phyloP scores from a whole-genome alignment of 2,888 invertebrate genomes.

The Barypeithes pellucidus region DNA sequence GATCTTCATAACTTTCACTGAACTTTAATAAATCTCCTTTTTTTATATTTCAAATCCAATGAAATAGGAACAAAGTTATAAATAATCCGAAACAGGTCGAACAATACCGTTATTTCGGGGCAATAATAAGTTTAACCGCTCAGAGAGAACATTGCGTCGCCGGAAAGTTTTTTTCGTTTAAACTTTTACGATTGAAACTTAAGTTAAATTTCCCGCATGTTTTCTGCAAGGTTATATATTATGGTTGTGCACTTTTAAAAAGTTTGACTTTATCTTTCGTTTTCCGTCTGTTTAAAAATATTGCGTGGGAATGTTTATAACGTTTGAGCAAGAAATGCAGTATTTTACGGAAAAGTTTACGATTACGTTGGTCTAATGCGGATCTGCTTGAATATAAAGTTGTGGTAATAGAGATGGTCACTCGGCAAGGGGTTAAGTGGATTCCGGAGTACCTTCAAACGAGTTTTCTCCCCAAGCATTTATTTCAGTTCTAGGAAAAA shows the following conservation, averaged over 20 bases:
- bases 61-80: too few species aligned
- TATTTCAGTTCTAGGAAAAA: too few species aligned
- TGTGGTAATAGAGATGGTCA: too few species aligned
- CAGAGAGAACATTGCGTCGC: neutral
- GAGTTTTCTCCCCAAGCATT: too few species aligned
- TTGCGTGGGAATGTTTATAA: neutral
- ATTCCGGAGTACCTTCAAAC: too few species aligned
- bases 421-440: too few species aligned
- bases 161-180: slow-evolving; percentile 1
- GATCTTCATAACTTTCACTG: too few species aligned
- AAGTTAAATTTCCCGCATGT: slow-evolving; percentile 5
- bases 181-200: slow-evolving; percentile 1
- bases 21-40: too few species aligned
- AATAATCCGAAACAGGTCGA: neutral
- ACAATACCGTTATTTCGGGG: neutral
- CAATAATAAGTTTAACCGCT: neutral
- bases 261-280: neutral
- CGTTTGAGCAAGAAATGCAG: neutral
- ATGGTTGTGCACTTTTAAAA: neutral
- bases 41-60: too few species aligned
- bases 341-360: neutral
- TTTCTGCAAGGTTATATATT: slow-evolving; percentile 1
- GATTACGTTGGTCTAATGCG: too few species aligned
- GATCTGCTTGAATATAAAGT: too few species aligned
- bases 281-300: neutral